Evolutionary conservation across 2,797 vertebrate genomes (phyloP), one percentile per base, ranked within the genome.

Genomic region (Microctenopoma lineatum): DNA sequence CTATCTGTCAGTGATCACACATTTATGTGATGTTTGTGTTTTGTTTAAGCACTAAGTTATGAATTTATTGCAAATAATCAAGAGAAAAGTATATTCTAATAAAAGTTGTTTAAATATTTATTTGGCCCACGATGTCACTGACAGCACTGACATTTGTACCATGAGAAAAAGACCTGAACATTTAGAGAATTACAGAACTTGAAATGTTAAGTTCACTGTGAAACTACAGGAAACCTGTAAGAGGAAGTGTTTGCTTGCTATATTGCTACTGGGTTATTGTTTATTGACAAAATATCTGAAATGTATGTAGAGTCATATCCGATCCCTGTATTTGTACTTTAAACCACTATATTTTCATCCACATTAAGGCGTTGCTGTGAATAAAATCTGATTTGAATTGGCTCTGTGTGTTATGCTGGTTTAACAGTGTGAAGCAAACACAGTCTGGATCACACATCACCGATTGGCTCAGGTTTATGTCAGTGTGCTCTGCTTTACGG

Each of bases 331-430:
- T 81, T 82, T 90, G 74, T 84, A 85, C 79, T 77, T 82, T 38
- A 75, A 77, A 80, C 84, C 71, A 69, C 44, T 79, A 73, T 75
- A 72, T 89, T 88, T 91, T 89, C 65, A 79, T 84, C 60, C 73
- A 74, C 79, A 81, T 80, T 73, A 39, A 78, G 47, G 27, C 36
- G 18, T 85, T 90, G 85, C 84, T 90, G 87, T 93, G 87, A 93
- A 87, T 77, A 70, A 79, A 71, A 60, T 57, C 36, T 18, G 44
- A 83, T 86, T 78, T 85, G 66, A 83, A 64, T 70, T 58, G 15
- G 57, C 4, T 29, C 1, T 50, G n/a, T 14, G 41, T 47, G 38
- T 68, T 4, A 9, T 13, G 9, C 18, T 52, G 29, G 5, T 7
- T 9, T 41, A 29, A 29, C 27, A 29, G 27, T 29, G 27, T 21